Percentiles rank a stretch among this genome's conserved stretches.
phyloP scores from a whole-genome alignment of 2,113 vertebrate genomes.

The Cervus canadensis region DNA sequence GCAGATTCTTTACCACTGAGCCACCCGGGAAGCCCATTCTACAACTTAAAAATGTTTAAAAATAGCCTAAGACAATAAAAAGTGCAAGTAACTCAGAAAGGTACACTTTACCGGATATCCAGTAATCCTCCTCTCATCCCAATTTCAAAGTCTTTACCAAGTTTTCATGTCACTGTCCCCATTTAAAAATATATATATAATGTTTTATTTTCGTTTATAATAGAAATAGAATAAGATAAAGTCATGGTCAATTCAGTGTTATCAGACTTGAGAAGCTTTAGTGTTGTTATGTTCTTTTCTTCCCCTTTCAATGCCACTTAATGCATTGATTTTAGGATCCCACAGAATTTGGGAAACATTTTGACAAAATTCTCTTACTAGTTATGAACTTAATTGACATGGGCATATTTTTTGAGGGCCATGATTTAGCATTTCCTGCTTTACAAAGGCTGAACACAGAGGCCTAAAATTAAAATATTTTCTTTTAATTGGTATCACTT shows the following conservation, averaged over 20 bases:
- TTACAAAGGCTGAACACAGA: not conserved
- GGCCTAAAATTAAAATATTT: not conserved
- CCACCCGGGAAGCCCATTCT: rapidly evolving
- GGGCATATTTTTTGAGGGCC: not conserved
- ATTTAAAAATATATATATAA: not conserved
- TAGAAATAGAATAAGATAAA: not conserved
- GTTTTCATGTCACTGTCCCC: too few species aligned
- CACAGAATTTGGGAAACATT: not conserved
- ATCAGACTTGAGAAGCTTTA: not conserved
- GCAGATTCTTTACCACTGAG: not conserved
- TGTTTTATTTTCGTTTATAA: not conserved
- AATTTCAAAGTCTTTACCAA: not conserved
- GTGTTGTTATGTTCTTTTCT: not conserved
- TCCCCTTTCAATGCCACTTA: not conserved
- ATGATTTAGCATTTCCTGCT: not conserved
- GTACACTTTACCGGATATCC: not conserved
- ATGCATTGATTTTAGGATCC: not conserved
- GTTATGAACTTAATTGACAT: not conserved
- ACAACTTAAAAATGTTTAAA: not conserved
- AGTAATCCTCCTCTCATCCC: not conserved
- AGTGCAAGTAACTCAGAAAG: not conserved
- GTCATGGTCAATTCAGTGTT: not conserved
- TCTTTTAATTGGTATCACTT: not conserved
- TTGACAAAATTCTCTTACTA: not conserved
- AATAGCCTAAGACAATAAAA: not conserved